A percentile compares a stretch with the other conserved stretches of the same genome.
These are phyloP conservation scores for Dasypogon diadema DNA, from an alignment of 2,888 invertebrate species.

Conservation along the genomic window DNA sequence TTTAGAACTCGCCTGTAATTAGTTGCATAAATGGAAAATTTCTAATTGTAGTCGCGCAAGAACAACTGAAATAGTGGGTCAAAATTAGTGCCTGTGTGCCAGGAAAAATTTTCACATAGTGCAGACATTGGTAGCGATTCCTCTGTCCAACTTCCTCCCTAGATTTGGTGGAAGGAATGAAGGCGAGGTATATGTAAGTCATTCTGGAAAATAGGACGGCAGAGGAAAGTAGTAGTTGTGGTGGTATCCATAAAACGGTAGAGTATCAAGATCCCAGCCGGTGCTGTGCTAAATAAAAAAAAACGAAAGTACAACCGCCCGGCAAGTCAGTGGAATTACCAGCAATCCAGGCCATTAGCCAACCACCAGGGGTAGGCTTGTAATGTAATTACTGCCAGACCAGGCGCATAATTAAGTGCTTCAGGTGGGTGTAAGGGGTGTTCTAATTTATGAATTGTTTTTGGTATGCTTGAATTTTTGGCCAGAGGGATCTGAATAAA, in stretches of 20 bases:
- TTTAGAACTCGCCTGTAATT: constrained; percentile 1
- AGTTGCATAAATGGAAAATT: background rate
- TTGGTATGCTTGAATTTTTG: constrained; percentile 5
- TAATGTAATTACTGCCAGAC: constrained; percentile 27
- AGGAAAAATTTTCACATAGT: background rate
- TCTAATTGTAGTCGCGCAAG: background rate
- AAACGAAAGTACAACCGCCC: background rate
- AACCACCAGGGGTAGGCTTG: constrained; percentile 18
- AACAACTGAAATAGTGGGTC: background rate
- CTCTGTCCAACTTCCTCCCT: background rate
- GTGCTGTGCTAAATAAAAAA: constrained; percentile 17
- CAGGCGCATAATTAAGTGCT: constrained; percentile 28
- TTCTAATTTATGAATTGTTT: constrained; percentile 22
- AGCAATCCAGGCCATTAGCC: constrained; percentile 21
- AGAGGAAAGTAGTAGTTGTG: background rate
- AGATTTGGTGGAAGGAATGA: background rate
- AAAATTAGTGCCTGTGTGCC: background rate
- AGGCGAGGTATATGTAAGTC: background rate
- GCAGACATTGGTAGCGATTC: background rate
- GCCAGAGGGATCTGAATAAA: background rate
- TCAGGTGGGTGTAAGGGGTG: constrained; percentile 1
- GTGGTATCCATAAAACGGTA: background rate
- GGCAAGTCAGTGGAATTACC: constrained; percentile 9
- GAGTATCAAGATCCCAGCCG: background rate
- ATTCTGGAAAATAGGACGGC: background rate